Base-by-base conservation (phyloP, 2,113 vertebrate species). In the Gavia stellata region DNA sequence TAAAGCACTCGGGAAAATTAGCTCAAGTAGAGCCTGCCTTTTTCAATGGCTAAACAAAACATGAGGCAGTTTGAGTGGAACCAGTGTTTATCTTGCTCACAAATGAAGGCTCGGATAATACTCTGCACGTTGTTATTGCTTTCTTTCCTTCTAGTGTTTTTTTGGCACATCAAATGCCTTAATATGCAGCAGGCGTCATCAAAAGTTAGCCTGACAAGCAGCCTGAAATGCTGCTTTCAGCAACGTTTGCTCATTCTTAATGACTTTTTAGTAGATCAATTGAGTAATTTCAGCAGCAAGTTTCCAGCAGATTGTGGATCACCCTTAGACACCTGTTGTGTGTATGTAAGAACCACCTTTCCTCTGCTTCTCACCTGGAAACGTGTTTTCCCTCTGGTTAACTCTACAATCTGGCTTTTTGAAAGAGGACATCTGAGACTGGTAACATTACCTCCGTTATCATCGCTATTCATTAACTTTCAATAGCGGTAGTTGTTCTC, bases 201-300 rank as follows among this genome's bases (percentile, higher is more conserved):
- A 53, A 72, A 91, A 93, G 81, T 36, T 63, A 34, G 17, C 73
- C 62, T 77, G 68, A 73, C 40, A 78, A 88, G 47, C 81, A 94
- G 71, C 80, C 19, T 65, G 63, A 66, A 88, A 49, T 0, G 1
- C 49, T 83, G 77, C 63, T 91, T 93, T 86, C 21, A 68, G 23
- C 58, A 81, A 55, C 2, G 1, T 92, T 91, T 88, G 25, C 24
- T 74, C 14, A 1, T 92, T 87, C 67, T 66, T 95, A 90, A 78
- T 90, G 58, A 70, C 58, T 87, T 78, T 85, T 87, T 82, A 91
- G 77, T 88, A 86, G 58, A 70, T 89, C 66, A 67, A 36, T 50
- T 96, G 90, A 87, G 52, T 83, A 67, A 90, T 94, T 96, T 84
- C 88, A 88, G 72, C 49, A 68, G 31, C 47, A 92, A 82, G 29